Base-by-base conservation (phyloP, 2,888 invertebrate genomes). In the Salpingus planirostris region DNA sequence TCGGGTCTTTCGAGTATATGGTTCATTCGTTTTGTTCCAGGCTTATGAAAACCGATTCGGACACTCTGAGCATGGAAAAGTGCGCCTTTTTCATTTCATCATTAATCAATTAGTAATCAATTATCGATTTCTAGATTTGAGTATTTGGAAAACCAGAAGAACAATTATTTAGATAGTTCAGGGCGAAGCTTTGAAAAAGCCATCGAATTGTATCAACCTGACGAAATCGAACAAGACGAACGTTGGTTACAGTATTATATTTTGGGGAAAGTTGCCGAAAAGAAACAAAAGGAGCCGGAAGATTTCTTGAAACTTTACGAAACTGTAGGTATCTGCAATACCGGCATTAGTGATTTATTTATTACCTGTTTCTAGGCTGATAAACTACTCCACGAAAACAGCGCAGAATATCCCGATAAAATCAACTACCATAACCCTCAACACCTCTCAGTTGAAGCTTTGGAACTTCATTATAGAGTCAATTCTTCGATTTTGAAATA, bases 261-360 rank as follows among this genome's bases (percentile, higher is more conserved):
- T 85, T 68, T 95, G n/a, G 95, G 91, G 0, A 96, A 96, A 73
- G 83, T 93, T 30, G 77, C 84, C 0, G 93, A 95, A 61, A 96
- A 95, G 57, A 74, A 77, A 36, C 79, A 80, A 44, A 78, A 79
- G 42, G 74, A 80, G 33, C 83, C 88, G 0, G 70, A 74, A 8
- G 68, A 77, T 13, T 89, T 80, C 62, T 67, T 93, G 25, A 74
- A 80, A 44, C 82, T 86, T 66, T 95, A 92, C 59, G 67, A 77
- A 51, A 76, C 78, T 60, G 79, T 78, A 52, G 45, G 50, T 47
- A 13, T 21, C 8, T 5, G 18, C 5, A 18, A 5, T 18, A 8
- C 8, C 8, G 18, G 18, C 5, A 18, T 8, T 18, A 8, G 5
- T 18, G 18, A 18, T 5, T 18, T 18, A 6, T 18, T 18, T 18